Conservation (phyloP, 2,113 vertebrate species). For the Miniopterus natalensis region DNA sequence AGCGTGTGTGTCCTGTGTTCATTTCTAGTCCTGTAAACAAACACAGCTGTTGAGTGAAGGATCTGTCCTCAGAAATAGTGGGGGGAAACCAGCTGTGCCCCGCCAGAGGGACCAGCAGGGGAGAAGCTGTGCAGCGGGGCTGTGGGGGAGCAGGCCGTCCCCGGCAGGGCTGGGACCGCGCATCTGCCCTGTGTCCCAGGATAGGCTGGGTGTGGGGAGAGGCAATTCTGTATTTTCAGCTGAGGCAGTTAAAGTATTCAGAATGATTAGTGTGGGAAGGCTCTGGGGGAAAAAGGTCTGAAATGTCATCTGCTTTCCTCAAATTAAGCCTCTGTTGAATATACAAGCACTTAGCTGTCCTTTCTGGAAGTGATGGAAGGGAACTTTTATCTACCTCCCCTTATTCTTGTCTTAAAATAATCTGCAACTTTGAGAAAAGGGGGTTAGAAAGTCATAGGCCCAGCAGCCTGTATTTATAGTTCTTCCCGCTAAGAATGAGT, state of each 20-base stretch:
- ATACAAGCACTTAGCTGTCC: neutral
- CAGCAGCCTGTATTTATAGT: constrained; percentile 63
- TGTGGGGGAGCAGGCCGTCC: constrained; percentile 64
- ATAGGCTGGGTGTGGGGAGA: constrained; percentile 58
- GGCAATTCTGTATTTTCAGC: constrained; percentile 45
- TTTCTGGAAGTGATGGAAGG: neutral
- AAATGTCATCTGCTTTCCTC: constrained; percentile 51
- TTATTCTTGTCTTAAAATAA: constrained; percentile 55
- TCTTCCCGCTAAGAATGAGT: neutral
- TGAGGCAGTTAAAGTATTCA: constrained; percentile 38
- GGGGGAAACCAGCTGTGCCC: constrained; percentile 72
- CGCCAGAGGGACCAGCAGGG: constrained; percentile 85
- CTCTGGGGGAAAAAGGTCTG: neutral
- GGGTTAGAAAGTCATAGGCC: neutral
- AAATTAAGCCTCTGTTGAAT: constrained; percentile 13
- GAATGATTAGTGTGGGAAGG: constrained; percentile 42
- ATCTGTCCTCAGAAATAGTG: constrained; percentile 84
- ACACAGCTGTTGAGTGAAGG: constrained; percentile 90
- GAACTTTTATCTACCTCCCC: constrained; percentile 40
- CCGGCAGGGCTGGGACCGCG: constrained; percentile 74
- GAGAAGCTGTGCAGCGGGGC: constrained; percentile 72
- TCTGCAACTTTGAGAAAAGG: neutral
- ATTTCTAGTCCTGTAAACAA: constrained; percentile 90
- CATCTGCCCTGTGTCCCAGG: constrained; percentile 70
- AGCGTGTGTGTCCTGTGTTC: constrained; percentile 85